phyloP scores from a whole-genome alignment of 2,113 vertebrate genomes.

The Tringa solitaria region DNA sequence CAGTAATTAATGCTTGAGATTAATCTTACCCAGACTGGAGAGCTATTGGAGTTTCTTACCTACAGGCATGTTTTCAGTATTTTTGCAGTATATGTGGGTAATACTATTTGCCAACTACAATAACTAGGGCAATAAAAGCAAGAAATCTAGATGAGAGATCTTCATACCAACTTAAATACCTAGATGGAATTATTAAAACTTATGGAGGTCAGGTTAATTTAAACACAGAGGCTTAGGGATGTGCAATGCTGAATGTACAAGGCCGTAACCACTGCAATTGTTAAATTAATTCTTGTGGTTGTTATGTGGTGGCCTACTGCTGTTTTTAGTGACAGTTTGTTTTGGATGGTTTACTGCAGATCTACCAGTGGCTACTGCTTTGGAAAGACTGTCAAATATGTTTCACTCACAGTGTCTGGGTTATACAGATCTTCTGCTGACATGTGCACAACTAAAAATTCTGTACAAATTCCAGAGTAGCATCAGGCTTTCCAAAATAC shows the following conservation, averaged over 20 bases:
- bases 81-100: constrained; percentile 39
- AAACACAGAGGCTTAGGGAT: background rate
- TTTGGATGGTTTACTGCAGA: constrained; percentile 56
- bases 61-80: constrained; percentile 54
- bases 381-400: constrained; percentile 47
- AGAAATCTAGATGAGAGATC: constrained; percentile 61
- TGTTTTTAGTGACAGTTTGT: constrained; percentile 60
- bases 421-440: constrained; percentile 24
- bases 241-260: background rate
- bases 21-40: constrained; percentile 51
- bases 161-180: constrained; percentile 58
- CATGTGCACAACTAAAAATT: constrained; percentile 5
- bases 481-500: background rate
- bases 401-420: constrained; percentile 25
- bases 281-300: constrained; percentile 60
- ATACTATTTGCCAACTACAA: constrained; percentile 62
- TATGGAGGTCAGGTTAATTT: constrained; percentile 55
- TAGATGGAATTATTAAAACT: constrained; percentile 57
- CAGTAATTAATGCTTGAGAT: constrained; percentile 58
- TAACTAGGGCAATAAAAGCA: constrained; percentile 59
- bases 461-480: background rate
- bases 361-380: constrained; percentile 41
- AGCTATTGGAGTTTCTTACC: constrained; percentile 57
- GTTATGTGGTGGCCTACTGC: constrained; percentile 55
- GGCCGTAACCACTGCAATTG: constrained; percentile 44